These are phyloP conservation scores for Megaceryle maxima DNA, from an alignment of 2,113 vertebrate genomes.

Conservation along the genomic window DNA sequence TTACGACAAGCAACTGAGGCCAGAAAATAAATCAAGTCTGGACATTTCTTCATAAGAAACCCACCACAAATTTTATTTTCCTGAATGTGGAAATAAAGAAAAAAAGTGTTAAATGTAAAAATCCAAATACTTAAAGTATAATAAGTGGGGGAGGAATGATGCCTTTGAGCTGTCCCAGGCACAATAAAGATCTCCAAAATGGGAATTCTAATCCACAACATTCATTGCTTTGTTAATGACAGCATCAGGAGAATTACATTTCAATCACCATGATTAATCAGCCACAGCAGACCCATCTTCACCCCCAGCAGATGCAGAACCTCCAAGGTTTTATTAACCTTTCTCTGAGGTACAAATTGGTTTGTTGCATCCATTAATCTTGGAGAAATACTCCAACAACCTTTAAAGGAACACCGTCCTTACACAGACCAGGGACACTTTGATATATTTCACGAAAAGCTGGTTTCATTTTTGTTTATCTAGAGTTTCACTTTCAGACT, in stretches of 20 bases:
- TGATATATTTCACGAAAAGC: neutral
- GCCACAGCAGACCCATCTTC: neutral
- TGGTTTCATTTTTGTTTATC: constrained; percentile 2
- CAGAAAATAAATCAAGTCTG: neutral
- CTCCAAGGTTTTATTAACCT: constrained; percentile 51
- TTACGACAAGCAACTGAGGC: neutral
- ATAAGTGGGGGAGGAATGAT: neutral
- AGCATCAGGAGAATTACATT: constrained; percentile 20
- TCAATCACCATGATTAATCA: constrained; percentile 37
- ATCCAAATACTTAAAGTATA: neutral
- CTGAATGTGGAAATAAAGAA: neutral
- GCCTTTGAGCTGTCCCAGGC: neutral
- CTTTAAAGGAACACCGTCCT: neutral
- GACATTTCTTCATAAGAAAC: neutral
- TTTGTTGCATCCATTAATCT: neutral
- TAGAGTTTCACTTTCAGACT: neutral
- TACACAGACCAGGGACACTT: neutral
- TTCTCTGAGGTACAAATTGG: neutral
- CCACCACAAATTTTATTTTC: neutral
- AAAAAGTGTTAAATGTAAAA: neutral
- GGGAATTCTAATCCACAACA: neutral
- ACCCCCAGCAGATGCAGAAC: neutral
- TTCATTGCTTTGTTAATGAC: neutral
- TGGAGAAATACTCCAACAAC: neutral
- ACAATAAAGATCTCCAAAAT: neutral